Conservation (phyloP, 2,797 vertebrate genomes). For the Bufotes viridis region DNA sequence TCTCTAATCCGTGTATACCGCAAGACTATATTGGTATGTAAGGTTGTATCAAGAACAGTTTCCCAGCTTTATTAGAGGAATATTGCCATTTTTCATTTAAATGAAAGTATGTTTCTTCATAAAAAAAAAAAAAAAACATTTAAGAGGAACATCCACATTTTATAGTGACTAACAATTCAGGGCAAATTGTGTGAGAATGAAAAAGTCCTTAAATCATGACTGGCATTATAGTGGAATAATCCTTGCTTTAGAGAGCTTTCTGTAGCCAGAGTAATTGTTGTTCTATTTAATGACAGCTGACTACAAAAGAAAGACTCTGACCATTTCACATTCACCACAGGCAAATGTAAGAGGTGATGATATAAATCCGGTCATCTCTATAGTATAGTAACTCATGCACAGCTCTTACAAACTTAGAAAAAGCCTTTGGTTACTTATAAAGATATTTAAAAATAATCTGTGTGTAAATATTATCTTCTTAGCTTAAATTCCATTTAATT, state of each 20-base stretch:
- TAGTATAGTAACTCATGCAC: conserved; percentile 5
- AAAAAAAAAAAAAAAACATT: background rate
- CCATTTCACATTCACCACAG: background rate
- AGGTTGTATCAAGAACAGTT: no score
- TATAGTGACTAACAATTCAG: background rate
- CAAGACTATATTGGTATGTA: no score
- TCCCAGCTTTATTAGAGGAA: no score
- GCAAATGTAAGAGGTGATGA: conserved; percentile 25
- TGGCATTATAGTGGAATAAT: background rate
- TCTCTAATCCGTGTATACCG: no score
- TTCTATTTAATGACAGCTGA: conserved; percentile 6
- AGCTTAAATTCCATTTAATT: conserved; percentile 40
- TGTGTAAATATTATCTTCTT: conserved; percentile 17
- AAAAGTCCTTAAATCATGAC: background rate
- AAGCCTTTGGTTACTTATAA: conserved; percentile 26
- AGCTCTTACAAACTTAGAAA: background rate
- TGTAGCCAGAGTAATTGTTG: background rate
- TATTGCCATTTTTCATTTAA: no score
- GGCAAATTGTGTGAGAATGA: background rate
- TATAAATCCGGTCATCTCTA: background rate
- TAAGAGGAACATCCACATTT: background rate
- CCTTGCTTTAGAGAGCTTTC: background rate
- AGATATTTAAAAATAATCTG: conserved; percentile 3
- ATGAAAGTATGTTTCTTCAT: no score
- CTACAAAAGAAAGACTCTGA: background rate